A percentile compares a stretch with the other conserved stretches of the same genome.
Conservation (phyloP, 2,113 vertebrate species). For the Eubucco bourcierii region DNA sequence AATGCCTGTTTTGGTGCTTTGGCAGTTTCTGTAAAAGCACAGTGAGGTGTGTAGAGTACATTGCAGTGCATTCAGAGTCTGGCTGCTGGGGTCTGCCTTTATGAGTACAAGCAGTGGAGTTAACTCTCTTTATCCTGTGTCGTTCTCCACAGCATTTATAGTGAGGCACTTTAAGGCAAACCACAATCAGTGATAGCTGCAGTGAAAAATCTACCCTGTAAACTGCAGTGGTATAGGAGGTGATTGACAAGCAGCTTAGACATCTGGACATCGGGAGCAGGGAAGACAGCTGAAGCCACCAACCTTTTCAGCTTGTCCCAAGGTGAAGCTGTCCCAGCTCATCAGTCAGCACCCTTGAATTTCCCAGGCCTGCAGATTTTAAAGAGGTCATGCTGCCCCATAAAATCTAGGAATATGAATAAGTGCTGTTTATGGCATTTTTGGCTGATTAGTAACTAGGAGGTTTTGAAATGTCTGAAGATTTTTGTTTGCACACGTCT, state of each 20-base stretch:
- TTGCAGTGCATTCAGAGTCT: neutral
- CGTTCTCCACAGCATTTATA: neutral
- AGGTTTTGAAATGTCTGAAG: neutral
- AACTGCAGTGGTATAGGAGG: neutral
- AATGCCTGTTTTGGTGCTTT: neutral
- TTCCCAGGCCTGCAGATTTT: conserved; percentile 15
- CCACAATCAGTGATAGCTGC: neutral
- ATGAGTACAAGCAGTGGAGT: neutral
- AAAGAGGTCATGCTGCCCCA: neutral
- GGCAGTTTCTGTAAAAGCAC: neutral
- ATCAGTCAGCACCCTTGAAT: conserved; percentile 23
- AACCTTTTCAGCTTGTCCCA: conserved; percentile 27
- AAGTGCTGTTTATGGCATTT: neutral
- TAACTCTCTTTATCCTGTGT: neutral
- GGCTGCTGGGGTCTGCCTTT: neutral
- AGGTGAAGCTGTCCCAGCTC: conserved; percentile 38
- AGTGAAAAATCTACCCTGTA: conserved; percentile 6
- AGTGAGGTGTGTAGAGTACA: neutral
- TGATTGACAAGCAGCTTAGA: conserved; percentile 50
- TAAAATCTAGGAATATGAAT: neutral
- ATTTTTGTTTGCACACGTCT: neutral
- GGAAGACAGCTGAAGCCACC: conserved; percentile 46
- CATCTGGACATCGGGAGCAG: neutral
- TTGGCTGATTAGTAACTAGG: neutral
- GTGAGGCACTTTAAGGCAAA: conserved; percentile 4